Conservation (phyloP, 2,797 vertebrate genomes). For the Loris lydekkerianus region DNA sequence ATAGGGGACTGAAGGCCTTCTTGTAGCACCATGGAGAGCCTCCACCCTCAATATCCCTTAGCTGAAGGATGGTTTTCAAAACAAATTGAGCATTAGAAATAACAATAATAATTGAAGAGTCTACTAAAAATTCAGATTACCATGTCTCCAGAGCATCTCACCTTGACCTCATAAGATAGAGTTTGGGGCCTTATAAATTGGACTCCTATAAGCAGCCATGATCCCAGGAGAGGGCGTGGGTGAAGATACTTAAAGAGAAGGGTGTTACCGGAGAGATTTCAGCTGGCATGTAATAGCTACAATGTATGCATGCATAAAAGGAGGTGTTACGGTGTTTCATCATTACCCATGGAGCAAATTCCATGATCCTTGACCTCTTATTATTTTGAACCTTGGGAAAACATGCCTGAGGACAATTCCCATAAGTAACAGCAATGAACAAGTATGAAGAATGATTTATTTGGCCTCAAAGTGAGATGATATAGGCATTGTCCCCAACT, state of each 20-base stretch:
- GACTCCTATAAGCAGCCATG: fast-evolving
- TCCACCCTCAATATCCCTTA: background rate
- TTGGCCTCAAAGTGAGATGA: background rate
- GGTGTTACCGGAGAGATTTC: background rate
- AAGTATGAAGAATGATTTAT: slow-evolving; percentile 38
- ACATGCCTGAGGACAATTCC: background rate
- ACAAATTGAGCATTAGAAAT: background rate
- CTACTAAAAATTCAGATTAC: slow-evolving; percentile 3
- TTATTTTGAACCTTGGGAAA: slow-evolving; percentile 14
- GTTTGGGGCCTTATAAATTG: background rate
- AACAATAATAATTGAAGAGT: background rate
- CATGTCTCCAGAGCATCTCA: background rate
- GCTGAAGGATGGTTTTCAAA: background rate
- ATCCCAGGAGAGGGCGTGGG: background rate
- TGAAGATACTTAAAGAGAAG: background rate
- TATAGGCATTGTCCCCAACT: background rate
- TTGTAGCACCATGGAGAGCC: background rate
- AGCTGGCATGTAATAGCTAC: background rate
- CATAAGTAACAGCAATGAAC: background rate
- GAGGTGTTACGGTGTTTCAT: background rate
- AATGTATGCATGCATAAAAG: background rate
- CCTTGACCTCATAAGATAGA: background rate
- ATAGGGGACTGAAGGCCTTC: background rate
- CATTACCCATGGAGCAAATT: background rate
- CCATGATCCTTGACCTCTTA: background rate